A percentile compares a stretch with the other conserved stretches of the same genome.
Conservation (phyloP, 2,797 vertebrate genomes). For the Hephaestus fuliginosus region DNA sequence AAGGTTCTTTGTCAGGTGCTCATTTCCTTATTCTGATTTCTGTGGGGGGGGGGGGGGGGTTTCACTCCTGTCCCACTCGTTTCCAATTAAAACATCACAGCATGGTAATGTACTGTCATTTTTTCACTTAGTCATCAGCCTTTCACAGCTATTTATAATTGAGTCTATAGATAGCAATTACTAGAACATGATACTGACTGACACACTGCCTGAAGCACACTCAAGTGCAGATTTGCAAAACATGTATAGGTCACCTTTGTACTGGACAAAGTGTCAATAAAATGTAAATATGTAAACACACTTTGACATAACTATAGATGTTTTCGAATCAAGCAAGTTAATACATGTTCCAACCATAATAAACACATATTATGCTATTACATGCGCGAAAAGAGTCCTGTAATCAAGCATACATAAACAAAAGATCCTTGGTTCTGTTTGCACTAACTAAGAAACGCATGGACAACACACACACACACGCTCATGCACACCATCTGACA, state of each 20-base stretch:
- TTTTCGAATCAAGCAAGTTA: background rate
- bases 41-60: too few species aligned
- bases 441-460: background rate
- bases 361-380: slow-evolving; percentile 4
- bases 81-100: background rate
- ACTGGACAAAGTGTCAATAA: background rate
- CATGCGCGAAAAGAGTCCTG: background rate
- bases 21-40: background rate
- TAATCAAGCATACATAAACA: slow-evolving; percentile 16
- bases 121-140: background rate
- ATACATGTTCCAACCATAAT: background rate
- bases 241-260: background rate
- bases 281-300: background rate
- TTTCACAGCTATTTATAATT: slow-evolving; percentile 15
- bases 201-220: background rate
- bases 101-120: background rate
- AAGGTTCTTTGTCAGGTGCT: background rate
- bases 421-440: background rate
- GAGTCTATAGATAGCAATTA: background rate
- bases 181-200: slow-evolving; percentile 1
- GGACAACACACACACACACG: slow-evolving; percentile 3
- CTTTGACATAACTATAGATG: background rate
- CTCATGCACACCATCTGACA: slow-evolving; percentile 28
- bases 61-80: background rate
- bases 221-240: background rate